Evolutionary conservation across 2,888 invertebrate genomes (phyloP), one percentile per base, ranked within the genome.

Genomic region (Polymixis lichenea): DNA sequence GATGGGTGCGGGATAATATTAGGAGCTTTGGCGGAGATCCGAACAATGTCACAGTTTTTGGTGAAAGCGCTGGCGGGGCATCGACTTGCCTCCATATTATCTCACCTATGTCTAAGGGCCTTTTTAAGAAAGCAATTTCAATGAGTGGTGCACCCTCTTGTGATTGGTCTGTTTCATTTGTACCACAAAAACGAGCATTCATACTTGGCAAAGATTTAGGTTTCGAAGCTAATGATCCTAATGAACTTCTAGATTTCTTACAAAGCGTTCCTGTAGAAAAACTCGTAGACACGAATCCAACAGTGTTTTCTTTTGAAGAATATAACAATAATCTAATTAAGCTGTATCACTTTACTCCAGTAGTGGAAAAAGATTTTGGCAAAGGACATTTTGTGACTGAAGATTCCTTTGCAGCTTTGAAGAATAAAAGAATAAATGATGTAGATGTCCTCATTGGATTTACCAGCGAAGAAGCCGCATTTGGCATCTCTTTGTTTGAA

Each of bases 401-500:
- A 79, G 80, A 89, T 25, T 91, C 91, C 4, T 62, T 87, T 11
- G 83, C 90, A n/a, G 70, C 87, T 38, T 77, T 92, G 49, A 92
- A 89, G 87, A 92, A 94, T 51, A 97, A 97, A 46, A 93, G 92
- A 22, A 90, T 97, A 9, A 92, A 92, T 65, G 86, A 93, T 56
- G 96, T 97, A 1, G 98, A 98, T 0, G 96, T 98, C 91, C 97
- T 98, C 89, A 95, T 97, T 43, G 98, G 98, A 2, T 91, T 97
- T 17, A 98, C 97, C 15, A 97, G 97, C 1, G 97, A 97, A 73
- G 98, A 98, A 94, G 97, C 97, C 0, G 49, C 92, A n/a, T 2
- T 92, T 2, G 86, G 69, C 0, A 46, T 91, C 25, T 53, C 75
- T 6, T 0, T 11, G 6, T 75, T 89, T 17, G 88, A 89, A 69